Evolutionary conservation across 2,888 invertebrate species (phyloP), one percentile per base, ranked within the genome.

Genomic region (Meliscaeva auricollis): DNA sequence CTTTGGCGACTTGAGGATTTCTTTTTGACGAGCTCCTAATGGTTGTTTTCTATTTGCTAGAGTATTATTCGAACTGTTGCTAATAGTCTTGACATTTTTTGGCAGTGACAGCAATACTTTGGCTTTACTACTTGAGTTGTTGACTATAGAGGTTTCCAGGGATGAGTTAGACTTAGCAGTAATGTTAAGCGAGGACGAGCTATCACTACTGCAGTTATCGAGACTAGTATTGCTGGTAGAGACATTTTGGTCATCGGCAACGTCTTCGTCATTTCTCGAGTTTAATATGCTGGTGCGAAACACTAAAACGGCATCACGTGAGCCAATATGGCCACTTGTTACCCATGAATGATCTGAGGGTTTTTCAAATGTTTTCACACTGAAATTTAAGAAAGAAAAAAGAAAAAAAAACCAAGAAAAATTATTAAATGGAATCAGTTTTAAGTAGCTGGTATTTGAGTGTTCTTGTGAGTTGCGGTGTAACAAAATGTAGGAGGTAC

Each of bases 271-370:
- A 1, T 85, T 88, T 72, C 87, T 88, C 20, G 89, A 54, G 92
- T 94, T 80, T 91, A 94, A 88, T 92, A 94, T 92, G 92, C 91
- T 75, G 88, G 95, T 95, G 88, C 95, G 93, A 91, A 96, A 96
- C 60, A 95, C 93, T 70, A 96, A 93, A 60, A 95, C 94, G 3
- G 95, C 94, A 72, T 93, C 94, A 76, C 94, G 94, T 1, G 95
- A 93, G 20, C 96, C 96, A 87, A 94, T 88, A 32, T 92, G 93
- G 17, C 94, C 94, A 72, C 94, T 94, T 38, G 94, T 93, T 72
- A 94, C 90, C 94, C 94, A 94, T 89, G 89, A 88, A 87, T 89
- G 88, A 44, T 90, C 89, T 32, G 87, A 54, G 22, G 87, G 87
- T 64, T 88, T 88, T 68, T 85, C 83, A 52, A 69, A 69, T 22